These are phyloP conservation scores for Cecidostiba fungosa DNA, from an alignment of 2,888 invertebrate genomes.

Conservation along the genomic window DNA sequence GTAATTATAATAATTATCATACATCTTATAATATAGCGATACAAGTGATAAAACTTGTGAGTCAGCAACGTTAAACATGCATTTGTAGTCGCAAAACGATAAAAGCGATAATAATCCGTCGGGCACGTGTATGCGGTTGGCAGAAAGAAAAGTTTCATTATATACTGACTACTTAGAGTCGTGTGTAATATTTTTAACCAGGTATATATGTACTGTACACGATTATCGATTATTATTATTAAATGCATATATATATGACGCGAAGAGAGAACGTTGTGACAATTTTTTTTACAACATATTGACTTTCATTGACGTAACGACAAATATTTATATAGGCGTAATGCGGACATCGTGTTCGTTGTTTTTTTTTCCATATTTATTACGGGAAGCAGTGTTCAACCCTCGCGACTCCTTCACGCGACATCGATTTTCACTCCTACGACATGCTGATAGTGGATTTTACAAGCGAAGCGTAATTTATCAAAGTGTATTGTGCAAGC, in stretches of 20 bases:
- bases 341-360: background rate
- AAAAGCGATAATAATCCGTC: background rate
- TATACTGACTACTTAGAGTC: background rate
- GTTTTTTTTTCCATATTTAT: background rate
- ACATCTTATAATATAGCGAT: background rate
- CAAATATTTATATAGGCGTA: slow-evolving; percentile 32
- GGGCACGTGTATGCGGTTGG: background rate
- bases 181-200: background rate
- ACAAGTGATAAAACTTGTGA: background rate
- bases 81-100: background rate
- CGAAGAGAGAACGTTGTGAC: background rate
- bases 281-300: background rate
- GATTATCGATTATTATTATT: slow-evolving; percentile 2
- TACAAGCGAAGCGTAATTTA: background rate
- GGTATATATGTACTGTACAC: background rate
- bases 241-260: background rate
- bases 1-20: background rate
- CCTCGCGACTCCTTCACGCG: slow-evolving; percentile 13
- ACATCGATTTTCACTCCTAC: slow-evolving; percentile 38
- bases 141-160: background rate
- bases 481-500: background rate
- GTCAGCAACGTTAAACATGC: background rate
- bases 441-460: background rate
- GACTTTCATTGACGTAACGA: slow-evolving; percentile 4
- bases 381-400: background rate